These are phyloP conservation scores for Peromyscus maniculatus DNA, from an alignment of 2,113 vertebrate genomes.

Conservation along the genomic window DNA sequence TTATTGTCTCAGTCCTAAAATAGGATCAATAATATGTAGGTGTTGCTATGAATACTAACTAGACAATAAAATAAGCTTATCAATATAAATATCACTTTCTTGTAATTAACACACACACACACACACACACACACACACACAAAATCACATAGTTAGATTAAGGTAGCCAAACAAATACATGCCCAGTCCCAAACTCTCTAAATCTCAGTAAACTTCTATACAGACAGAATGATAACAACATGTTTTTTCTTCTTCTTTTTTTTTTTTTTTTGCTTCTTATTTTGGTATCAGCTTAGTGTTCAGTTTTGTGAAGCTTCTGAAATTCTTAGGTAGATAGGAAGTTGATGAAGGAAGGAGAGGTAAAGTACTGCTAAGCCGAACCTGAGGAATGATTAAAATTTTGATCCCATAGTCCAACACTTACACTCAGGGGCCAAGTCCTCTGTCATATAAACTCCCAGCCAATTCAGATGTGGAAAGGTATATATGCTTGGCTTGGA, in stretches of 20 bases:
- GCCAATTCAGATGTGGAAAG: not conserved
- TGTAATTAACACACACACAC: not conserved
- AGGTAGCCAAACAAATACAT: not conserved
- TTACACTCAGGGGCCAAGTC: not conserved
- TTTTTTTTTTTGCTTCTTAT: slow-evolving; percentile 47
- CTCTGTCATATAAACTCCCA: not conserved
- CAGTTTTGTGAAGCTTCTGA: slow-evolving; percentile 46
- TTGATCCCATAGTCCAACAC: slow-evolving; percentile 15
- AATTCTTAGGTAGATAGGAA: slow-evolving; percentile 49
- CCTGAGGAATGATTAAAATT: not conserved
- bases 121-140: not conserved
- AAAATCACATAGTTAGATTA: not conserved
- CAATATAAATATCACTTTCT: not conserved
- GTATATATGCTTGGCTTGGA: not conserved
- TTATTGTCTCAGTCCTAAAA: not conserved
- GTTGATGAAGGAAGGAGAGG: not conserved
- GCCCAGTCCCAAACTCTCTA: not conserved
- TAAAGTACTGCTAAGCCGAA: not conserved
- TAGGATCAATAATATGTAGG: not conserved
- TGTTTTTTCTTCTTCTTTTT: not conserved
- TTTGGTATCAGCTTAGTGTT: slow-evolving; percentile 20
- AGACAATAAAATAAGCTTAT: not conserved
- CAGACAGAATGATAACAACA: not conserved
- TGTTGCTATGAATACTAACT: slow-evolving; percentile 4
- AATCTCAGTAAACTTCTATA: not conserved